A percentile compares a stretch with the other conserved stretches of the same genome.
phyloP scores from a whole-genome alignment of 2,113 vertebrate species.

The Willisornis vidua region DNA sequence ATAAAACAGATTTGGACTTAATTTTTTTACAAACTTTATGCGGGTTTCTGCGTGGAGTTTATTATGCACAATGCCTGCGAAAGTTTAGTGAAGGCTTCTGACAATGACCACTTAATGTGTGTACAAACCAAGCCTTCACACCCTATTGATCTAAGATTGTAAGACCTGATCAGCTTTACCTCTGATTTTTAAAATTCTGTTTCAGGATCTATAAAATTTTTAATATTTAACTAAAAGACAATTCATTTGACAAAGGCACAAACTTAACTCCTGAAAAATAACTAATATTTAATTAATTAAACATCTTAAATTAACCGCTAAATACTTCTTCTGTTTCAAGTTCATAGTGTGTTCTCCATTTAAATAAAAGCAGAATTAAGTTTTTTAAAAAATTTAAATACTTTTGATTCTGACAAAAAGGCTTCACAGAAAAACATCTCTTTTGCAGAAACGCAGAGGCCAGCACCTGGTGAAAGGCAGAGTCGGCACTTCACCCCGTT shows the following conservation, averaged over 20 bases:
- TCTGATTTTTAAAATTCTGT: background rate
- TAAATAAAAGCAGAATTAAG: background rate
- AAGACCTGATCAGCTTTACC: background rate
- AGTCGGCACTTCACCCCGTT: fast-evolving
- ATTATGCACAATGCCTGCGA: background rate
- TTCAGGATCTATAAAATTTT: background rate
- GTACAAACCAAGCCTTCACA: background rate
- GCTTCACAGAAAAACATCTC: background rate
- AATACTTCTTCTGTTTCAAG: background rate
- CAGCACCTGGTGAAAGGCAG: background rate
- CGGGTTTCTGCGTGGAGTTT: background rate
- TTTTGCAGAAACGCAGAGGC: background rate
- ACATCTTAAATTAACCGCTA: background rate
- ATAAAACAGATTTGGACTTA: fast-evolving
- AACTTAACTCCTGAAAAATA: background rate
- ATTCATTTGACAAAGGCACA: background rate
- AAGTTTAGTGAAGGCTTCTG: background rate
- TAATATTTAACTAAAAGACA: background rate
- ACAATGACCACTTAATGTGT: background rate
- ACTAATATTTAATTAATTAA: background rate
- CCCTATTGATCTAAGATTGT: background rate
- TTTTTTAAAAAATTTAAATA: background rate
- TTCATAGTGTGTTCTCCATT: background rate
- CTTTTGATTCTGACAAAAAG: fast-evolving
- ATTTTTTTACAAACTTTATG: background rate